phyloP scores from a whole-genome alignment of 2,888 invertebrate genomes.

The Oeneis ivallda region DNA sequence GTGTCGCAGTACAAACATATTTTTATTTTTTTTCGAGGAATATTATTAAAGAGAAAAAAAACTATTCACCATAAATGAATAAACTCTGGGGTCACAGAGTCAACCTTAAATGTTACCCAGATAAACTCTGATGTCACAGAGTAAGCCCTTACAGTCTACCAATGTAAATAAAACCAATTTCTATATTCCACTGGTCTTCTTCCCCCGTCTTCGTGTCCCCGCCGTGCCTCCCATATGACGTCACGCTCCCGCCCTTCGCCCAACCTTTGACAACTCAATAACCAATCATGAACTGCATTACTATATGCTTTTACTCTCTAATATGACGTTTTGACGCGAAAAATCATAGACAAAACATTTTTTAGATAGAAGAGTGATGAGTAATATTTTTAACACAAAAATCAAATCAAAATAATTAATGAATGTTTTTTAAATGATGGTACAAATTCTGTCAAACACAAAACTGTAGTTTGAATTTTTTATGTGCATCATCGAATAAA shows the following conservation, averaged over 20 bases:
- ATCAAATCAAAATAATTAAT: neutral
- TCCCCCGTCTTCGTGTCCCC: constrained; percentile 49
- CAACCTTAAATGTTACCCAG: constrained; percentile 6
- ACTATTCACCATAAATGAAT: too few relatives aligned
- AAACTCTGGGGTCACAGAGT: neutral
- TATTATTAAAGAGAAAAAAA: too few relatives aligned
- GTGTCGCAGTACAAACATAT: neutral
- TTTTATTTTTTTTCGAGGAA: too few relatives aligned
- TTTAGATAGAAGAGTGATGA: neutral
- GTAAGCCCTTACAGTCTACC: constrained; percentile 11
- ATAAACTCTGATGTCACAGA: constrained; percentile 38
- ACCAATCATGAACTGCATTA: constrained; percentile 67
- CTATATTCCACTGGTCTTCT: constrained; percentile 40
- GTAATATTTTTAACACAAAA: neutral
- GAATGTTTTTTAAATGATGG: neutral
- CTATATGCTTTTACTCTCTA: constrained; percentile 50
- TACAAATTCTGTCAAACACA: neutral
- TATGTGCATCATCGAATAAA: too few relatives aligned
- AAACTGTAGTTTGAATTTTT: too few relatives aligned
- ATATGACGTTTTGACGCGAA: constrained; percentile 30
- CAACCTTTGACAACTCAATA: constrained; percentile 73
- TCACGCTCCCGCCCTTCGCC: constrained; percentile 50
- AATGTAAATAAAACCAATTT: constrained; percentile 25
- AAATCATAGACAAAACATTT: constrained; percentile 34
- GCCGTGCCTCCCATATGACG: constrained; percentile 46